Base-by-base conservation (phyloP, 2,113 vertebrate genomes). In the Trematomus loennbergii region DNA sequence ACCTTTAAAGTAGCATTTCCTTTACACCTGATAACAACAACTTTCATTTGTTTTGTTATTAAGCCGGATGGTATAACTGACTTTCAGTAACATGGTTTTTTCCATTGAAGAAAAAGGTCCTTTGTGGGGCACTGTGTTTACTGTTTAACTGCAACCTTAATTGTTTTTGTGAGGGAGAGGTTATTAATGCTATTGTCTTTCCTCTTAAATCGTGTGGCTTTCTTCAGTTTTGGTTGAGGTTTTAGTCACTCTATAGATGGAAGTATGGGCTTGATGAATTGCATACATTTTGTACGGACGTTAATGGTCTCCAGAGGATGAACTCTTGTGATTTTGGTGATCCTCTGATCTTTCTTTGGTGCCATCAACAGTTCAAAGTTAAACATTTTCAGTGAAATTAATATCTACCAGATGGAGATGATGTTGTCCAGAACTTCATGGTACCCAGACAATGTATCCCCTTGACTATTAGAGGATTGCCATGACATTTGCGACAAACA, bases 1-100 rank as follows among this genome's bases (percentile, higher is more conserved):
- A 29, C 22, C 59, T 81, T 52, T 12, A 66, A 70, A 71, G 57
- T 74, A 16, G 69, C 8, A 33, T 20, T 63, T 72, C 60, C 8
- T 36, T 46, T 57, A 64, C 50, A 20, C 12, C 2, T 33, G 25
- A 52, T 36, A 55, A 72, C 43, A 29, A 46, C 50, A 75, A 8
- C 45, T 75, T 76, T 68, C 20, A 62, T 73, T 61, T 58, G 20
- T 29, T 45, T 40, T 69, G 9, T 54, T 46, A 55, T 55, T 36
- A 22, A 20, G 49, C 40, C 29, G 54, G 46, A 46, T 20, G 20
- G 25, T 29, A 16, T 29, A 52, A 25, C 53, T 52, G 20, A 52
- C n/a, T 63, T 63, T 22, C 33, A 12, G 43, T 12, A 16, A 15
- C 17, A 12, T 29, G 25, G 33, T 54, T 48, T 48, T 22, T 48